Conservation (phyloP, 2,113 vertebrate genomes). For the Tachycineta bicolor region DNA sequence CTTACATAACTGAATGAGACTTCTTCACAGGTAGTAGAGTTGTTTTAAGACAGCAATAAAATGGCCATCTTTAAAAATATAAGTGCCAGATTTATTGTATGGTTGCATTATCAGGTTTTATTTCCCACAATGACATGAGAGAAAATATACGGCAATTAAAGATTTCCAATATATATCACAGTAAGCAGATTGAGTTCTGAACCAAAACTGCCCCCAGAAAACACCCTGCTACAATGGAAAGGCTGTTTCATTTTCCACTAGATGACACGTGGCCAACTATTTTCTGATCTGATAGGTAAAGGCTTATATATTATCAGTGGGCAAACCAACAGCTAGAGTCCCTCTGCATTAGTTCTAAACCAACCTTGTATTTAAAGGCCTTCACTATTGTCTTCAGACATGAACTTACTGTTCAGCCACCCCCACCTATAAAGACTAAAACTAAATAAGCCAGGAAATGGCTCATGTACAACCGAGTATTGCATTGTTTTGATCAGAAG, state of each 20-base stretch:
- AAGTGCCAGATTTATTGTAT: slow-evolving; percentile 37
- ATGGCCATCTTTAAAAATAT: slow-evolving; percentile 35
- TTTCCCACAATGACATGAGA: slow-evolving; percentile 13
- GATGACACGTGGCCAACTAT: background rate
- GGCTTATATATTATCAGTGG: background rate
- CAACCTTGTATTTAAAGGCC: background rate
- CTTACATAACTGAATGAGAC: slow-evolving; percentile 47
- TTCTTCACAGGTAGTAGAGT: slow-evolving; percentile 61
- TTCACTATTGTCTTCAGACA: background rate
- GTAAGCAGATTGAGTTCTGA: background rate
- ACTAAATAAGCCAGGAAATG: background rate
- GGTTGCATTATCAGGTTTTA: slow-evolving; percentile 12
- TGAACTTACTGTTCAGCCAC: background rate
- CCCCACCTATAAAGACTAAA: background rate
- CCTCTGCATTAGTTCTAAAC: background rate
- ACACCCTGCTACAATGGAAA: background rate
- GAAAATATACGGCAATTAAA: slow-evolving; percentile 40
- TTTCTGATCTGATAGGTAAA: background rate
- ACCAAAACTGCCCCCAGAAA: slow-evolving; percentile 6
- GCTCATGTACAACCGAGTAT: background rate
- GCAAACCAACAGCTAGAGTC: background rate
- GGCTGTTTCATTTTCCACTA: background rate
- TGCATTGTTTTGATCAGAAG: background rate
- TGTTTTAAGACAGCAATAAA: slow-evolving; percentile 65
- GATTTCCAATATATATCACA: slow-evolving; percentile 29